Base-by-base conservation (phyloP, 1,140 invertebrate species). In the Brachionus rubens region DNA sequence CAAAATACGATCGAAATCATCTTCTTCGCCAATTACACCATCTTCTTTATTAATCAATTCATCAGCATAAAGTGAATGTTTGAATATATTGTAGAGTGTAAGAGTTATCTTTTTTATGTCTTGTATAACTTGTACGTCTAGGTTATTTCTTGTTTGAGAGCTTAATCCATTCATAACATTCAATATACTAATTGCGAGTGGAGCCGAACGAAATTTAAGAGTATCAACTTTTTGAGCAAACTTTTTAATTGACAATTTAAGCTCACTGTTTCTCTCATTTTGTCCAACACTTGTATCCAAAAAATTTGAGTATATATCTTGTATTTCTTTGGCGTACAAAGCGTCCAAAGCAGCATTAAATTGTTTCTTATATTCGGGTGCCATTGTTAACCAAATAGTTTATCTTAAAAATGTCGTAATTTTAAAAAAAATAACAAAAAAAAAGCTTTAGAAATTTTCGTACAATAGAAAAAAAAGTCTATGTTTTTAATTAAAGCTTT, bases 281-380 rank as follows among this genome's bases (percentile, higher is more conserved):
- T 54, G 46, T 2, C 46, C 40, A 40, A 50, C 7, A 36, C 46
- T 54, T 10, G n/a, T 33, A 72, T 72, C 46, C 33, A 72, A 72
- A 72, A 41, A 72, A 19, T 50, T 72, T 30, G 68, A 72, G 33
- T 72, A 12, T 19, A 72, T 72, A 33, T 72, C 68, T 36, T 72
- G 68, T 10, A 72, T 72, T 50, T 72, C 68, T 50, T 72, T 72
- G 46, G 68, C 68, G 24, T 72, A 72, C 14, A 72, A 24, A 24
- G 68, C 68, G 14, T 72, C 68, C n/a, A 72, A 72, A 54, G 30
- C 36, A 9, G 68, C 68, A 36, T 72, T 48, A 48, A 72, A 72
- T 41, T 72, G 68, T 40, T 48, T 24, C 40, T 72, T 72, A 30
- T 72, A 72, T 43, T 65, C 59, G n/a, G 59, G 40, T 43, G 59